phyloP scores from a whole-genome alignment of 2,113 vertebrate genomes.

The Spizaetus ornatus region DNA sequence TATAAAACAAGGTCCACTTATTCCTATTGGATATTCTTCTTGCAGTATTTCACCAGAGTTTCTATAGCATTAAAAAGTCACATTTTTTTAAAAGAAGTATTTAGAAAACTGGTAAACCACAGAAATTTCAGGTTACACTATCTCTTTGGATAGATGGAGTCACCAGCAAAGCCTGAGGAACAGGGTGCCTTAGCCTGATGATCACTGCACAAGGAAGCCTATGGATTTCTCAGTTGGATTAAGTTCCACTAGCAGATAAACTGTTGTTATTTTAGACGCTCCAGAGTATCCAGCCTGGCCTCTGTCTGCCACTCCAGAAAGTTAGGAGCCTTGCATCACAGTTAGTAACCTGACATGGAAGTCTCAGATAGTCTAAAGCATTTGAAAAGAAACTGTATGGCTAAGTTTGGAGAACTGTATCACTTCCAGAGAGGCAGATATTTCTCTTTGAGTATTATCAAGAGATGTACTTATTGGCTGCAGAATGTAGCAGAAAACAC shows the following conservation, averaged over 20 bases:
- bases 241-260: neutral
- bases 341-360: neutral
- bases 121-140: neutral
- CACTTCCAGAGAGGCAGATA: neutral
- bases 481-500: neutral
- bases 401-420: neutral
- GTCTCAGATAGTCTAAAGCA: neutral
- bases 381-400: neutral
- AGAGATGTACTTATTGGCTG: neutral
- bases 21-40: neutral
- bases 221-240: neutral
- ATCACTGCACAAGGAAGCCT: neutral
- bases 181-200: neutral
- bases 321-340: neutral
- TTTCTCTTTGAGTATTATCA: neutral
- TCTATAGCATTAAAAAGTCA: neutral
- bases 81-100: neutral
- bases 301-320: neutral
- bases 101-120: neutral
- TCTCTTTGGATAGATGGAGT: neutral
- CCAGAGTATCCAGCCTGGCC: neutral
- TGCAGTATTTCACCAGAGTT: neutral
- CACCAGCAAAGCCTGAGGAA: neutral
- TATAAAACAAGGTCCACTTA: neutral
- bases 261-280: neutral